These are phyloP conservation scores for Platycheirus albimanus DNA, from an alignment of 2,888 invertebrate species.

Conservation along the genomic window DNA sequence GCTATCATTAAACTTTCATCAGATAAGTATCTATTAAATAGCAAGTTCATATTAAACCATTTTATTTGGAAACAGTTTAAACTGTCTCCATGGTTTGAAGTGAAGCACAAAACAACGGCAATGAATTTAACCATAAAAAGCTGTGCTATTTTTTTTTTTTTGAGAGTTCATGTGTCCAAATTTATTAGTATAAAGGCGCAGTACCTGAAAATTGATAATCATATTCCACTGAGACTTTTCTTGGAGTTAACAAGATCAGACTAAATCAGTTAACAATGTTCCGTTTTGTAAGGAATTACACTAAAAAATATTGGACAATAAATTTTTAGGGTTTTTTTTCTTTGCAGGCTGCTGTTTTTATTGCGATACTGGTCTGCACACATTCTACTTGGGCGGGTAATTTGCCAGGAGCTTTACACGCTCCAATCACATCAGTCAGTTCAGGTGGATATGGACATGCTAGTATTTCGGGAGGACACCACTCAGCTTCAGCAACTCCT, in stretches of 20 bases:
- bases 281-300: conserved; percentile 47
- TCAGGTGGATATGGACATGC: conserved; percentile 14
- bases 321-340: neutral
- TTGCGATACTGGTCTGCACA: conserved; percentile 23
- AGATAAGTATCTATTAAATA: neutral
- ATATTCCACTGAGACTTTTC: neutral
- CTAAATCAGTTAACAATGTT: neutral
- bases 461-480: conserved; percentile 10
- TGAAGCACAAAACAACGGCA: neutral
- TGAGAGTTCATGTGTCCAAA: too few relatives aligned
- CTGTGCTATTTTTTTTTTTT: too few relatives aligned
- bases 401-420: conserved; percentile 2
- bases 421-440: conserved; percentile 7
- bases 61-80: neutral
- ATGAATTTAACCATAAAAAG: neutral
- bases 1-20: neutral
- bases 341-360: conserved; percentile 21
- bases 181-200: too few relatives aligned
- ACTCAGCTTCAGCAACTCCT: conserved; percentile 4
- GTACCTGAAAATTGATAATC: too few relatives aligned
- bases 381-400: conserved; percentile 28
- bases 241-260: neutral
- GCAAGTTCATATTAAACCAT: neutral
- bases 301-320: too few relatives aligned
- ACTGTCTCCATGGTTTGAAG: neutral